Evolutionary conservation across 1,140 invertebrate species (phyloP).

Genomic region (Ladona fulva): DNA sequence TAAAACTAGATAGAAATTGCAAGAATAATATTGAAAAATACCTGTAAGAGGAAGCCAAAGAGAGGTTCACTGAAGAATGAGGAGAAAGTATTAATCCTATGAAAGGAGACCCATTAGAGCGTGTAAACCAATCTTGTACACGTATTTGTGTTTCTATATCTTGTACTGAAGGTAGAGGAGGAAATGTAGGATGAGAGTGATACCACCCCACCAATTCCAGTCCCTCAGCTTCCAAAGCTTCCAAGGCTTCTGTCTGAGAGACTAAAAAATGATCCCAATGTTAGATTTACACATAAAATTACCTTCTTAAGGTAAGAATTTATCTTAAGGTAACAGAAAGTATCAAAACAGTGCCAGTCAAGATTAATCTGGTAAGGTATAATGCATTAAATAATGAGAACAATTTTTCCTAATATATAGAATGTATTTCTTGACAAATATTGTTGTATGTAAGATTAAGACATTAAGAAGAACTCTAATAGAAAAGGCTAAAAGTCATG

Average conservation of each 20-base stretch:
- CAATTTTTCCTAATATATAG: too few relatives aligned
- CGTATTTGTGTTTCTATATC: conserved; percentile 50
- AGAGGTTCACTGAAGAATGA: conserved; percentile 35
- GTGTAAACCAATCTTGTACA: conserved; percentile 48
- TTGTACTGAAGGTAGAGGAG: conserved; percentile 48
- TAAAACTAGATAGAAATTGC: too few relatives aligned
- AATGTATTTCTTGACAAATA: too few relatives aligned
- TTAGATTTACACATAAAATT: too few relatives aligned
- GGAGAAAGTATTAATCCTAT: conserved; percentile 49
- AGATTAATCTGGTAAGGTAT: too few relatives aligned
- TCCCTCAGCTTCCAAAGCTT: conserved; percentile 38
- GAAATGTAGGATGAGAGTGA: conserved; percentile 56
- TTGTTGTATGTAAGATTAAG: too few relatives aligned
- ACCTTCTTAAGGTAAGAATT: too few relatives aligned
- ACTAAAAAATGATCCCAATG: conserved; percentile 30
- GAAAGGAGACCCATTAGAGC: conserved; percentile 41
- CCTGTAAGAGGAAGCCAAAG: conserved; percentile 29
- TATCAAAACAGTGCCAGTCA: too few relatives aligned
- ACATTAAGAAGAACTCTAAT: too few relatives aligned
- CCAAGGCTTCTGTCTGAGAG: conserved; percentile 46
- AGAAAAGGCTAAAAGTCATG: too few relatives aligned
- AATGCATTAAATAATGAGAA: too few relatives aligned
- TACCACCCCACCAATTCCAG: conserved; percentile 52
- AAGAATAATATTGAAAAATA: neutral
- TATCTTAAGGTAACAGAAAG: too few relatives aligned